phyloP scores from a whole-genome alignment of 1,140 invertebrate genomes.

The Archegozetes longisetosus region DNA sequence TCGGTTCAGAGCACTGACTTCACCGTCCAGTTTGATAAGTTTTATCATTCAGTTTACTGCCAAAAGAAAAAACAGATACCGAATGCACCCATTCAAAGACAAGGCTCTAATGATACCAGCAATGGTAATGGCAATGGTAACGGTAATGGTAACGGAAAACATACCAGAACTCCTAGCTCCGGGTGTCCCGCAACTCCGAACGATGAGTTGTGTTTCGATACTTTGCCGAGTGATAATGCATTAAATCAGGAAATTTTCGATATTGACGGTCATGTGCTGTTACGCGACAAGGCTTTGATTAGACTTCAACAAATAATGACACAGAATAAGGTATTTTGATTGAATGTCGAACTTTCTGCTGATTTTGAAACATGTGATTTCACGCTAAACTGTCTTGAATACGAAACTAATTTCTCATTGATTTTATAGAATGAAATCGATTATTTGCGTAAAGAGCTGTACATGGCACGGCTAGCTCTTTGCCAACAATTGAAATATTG shows the following conservation, averaged over 20 bases:
- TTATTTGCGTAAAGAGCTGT: not conserved
- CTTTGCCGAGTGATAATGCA: not conserved
- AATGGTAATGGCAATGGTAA: not conserved
- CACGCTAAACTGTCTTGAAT: too few relatives aligned
- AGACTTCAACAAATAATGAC: not conserved
- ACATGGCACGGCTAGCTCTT: not conserved
- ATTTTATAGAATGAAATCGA: not conserved
- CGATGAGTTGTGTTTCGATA: constrained; percentile 25
- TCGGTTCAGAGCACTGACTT: constrained; percentile 19
- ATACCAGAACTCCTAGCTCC: constrained; percentile 29
- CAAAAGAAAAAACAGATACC: not conserved
- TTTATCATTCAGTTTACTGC: not conserved
- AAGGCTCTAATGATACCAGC: not conserved
- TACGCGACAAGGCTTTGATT: constrained; percentile 17
- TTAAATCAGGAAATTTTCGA: not conserved
- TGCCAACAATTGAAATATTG: not conserved
- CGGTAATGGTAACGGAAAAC: constrained; percentile 12
- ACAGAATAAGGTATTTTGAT: not conserved
- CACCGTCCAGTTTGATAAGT: too few relatives aligned
- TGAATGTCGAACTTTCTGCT: too few relatives aligned
- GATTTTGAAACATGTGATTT: too few relatives aligned
- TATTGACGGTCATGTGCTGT: constrained; percentile 27
- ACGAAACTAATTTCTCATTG: too few relatives aligned
- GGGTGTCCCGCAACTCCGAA: constrained; percentile 26
- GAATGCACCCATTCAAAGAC: not conserved